These are phyloP conservation scores for Aphis gossypii DNA, from an alignment of 1,140 invertebrate species.

Conservation along the genomic window DNA sequence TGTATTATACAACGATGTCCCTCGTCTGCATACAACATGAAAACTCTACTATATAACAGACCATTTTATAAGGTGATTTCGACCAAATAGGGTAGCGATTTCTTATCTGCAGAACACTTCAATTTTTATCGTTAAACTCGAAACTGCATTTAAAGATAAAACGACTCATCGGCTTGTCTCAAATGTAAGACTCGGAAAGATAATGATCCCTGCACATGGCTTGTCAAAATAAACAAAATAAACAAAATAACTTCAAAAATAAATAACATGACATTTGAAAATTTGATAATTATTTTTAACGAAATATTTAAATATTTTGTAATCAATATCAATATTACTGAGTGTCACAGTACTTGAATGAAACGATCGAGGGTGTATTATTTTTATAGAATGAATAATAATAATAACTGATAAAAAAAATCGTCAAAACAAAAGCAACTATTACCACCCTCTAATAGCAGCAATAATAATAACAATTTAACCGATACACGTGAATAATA, in stretches of 20 bases:
- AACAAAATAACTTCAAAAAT: no score
- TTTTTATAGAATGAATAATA: background rate
- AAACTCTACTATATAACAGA: background rate
- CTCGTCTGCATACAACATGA: background rate
- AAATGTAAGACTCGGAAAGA: background rate
- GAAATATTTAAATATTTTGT: background rate
- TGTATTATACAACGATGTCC: background rate
- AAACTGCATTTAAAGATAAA: background rate
- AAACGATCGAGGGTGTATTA: background rate
- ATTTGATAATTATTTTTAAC: background rate
- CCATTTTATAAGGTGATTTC: background rate
- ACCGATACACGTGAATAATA: background rate
- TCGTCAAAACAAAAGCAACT: background rate
- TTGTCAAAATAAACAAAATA: background rate
- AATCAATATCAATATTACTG: background rate
- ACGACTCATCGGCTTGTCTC: background rate
- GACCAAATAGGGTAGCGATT: background rate
- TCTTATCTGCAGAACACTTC: background rate
- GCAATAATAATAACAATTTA: background rate
- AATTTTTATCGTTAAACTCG: background rate
- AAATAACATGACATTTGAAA: no score
- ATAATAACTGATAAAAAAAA: conserved; percentile 6
- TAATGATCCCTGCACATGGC: background rate
- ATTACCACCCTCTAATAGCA: background rate
- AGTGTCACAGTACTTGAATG: background rate